These are phyloP conservation scores for Pseudomyrmex sp. DNA, from an alignment of 1,140 invertebrate species.

Conservation along the genomic window DNA sequence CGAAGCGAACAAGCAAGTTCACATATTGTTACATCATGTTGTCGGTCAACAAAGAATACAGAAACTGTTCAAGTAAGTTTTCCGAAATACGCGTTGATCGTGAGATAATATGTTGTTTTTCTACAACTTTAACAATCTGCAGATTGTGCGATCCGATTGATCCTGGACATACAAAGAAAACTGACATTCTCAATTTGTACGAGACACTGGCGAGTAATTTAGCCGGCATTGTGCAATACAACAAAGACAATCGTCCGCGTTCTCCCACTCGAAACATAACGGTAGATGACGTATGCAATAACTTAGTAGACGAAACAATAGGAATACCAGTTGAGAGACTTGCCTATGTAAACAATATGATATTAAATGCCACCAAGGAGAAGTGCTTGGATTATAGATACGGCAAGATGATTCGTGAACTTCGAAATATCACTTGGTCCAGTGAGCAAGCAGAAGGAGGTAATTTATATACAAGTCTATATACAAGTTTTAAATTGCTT, in stretches of 20 bases:
- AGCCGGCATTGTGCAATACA: slow-evolving; percentile 96
- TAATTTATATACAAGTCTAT: slow-evolving; percentile 72
- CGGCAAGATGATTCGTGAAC: slow-evolving; percentile 90
- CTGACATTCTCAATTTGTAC: slow-evolving; percentile 93
- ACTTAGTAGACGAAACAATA: slow-evolving; percentile 89
- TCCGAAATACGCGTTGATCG: background rate
- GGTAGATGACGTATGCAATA: slow-evolving; percentile 91
- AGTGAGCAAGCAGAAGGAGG: slow-evolving; percentile 87
- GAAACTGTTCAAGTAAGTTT: slow-evolving; percentile 88
- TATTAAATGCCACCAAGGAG: slow-evolving; percentile 89
- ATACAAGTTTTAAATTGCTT: slow-evolving; percentile 24
- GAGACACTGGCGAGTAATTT: slow-evolving; percentile 93
- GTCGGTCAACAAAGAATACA: slow-evolving; percentile 88
- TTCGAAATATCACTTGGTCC: slow-evolving; percentile 91
- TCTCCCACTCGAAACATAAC: slow-evolving; percentile 89
- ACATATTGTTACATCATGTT: slow-evolving; percentile 87
- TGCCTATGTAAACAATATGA: slow-evolving; percentile 90
- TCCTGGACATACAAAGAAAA: slow-evolving; percentile 84
- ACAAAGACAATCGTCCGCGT: slow-evolving; percentile 94
- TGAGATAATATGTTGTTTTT: background rate
- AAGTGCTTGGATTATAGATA: slow-evolving; percentile 95
- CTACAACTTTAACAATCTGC: slow-evolving; percentile 64
- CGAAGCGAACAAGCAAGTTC: slow-evolving; percentile 88
- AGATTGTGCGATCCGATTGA: slow-evolving; percentile 93
- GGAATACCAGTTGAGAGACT: slow-evolving; percentile 89